Percentiles rank a stretch among this genome's conserved stretches.
Evolutionary conservation across 1,140 invertebrate genomes (phyloP).

Genomic region (Mycetomoellerius zeteki): DNA sequence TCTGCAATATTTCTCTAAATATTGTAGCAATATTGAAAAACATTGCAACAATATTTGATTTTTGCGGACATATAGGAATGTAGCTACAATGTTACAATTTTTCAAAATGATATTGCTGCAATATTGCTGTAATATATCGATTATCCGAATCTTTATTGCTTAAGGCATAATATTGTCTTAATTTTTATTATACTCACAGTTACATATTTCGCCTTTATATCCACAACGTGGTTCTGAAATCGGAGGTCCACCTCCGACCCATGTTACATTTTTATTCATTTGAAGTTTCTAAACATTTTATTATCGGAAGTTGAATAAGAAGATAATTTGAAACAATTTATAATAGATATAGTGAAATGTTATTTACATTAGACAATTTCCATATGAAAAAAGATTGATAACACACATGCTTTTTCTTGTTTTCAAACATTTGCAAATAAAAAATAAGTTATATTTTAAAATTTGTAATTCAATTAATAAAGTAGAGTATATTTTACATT

Average conservation of each 20-base stretch:
- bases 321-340: not conserved
- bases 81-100: no score
- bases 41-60: no score
- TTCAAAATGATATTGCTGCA: no score
- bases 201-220: constrained; percentile 96
- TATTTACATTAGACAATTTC: not conserved
- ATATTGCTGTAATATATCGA: no score
- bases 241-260: constrained; percentile 92
- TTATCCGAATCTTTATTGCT: no score
- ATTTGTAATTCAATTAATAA: not conserved
- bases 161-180: no score
- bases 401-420: not conserved
- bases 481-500: not conserved
- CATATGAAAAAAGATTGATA: not conserved
- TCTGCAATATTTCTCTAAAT: no score
- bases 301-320: not conserved
- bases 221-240: constrained; percentile 98
- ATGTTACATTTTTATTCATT: constrained; percentile 91
- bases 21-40: no score
- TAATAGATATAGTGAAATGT: not conserved
- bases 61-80: no score
- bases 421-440: not conserved
- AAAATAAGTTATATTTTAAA: not conserved
- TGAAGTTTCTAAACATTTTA: constrained; percentile 89
- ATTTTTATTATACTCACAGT: constrained; percentile 89